These are phyloP conservation scores for Chymomyza procnemis DNA, from an alignment of 2,888 invertebrate genomes.

Conservation along the genomic window DNA sequence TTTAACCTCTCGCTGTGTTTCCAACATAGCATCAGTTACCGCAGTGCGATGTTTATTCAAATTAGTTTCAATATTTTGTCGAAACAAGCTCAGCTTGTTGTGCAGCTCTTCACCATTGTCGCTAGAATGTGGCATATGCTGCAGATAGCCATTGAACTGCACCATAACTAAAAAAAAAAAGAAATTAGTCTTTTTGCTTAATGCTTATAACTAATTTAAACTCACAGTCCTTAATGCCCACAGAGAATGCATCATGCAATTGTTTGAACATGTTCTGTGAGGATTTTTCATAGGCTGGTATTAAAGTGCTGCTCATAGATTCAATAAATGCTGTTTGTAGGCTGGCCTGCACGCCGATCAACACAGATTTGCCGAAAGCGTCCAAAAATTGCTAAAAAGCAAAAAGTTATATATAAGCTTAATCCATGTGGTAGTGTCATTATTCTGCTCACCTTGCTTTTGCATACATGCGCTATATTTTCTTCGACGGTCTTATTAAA, in stretches of 20 bases:
- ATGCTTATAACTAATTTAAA: neutral
- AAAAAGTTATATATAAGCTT: neutral
- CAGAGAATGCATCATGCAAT: conserved; percentile 91
- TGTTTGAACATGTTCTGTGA: conserved; percentile 93
- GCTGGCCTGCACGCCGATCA: conserved; percentile 85
- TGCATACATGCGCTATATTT: conserved; percentile 88
- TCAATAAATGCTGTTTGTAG: conserved; percentile 89
- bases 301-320: conserved; percentile 85
- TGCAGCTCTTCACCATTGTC: conserved; percentile 73
- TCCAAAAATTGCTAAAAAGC: conserved; percentile 85
- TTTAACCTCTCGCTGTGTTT: conserved; percentile 77
- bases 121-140: conserved; percentile 77
- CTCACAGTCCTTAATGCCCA: conserved; percentile 93
- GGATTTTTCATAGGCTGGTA: conserved; percentile 92
- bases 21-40: conserved; percentile 74
- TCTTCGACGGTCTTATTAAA: conserved; percentile 88
- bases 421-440: neutral
- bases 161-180: conserved; percentile 78
- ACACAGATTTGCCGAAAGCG: conserved; percentile 84
- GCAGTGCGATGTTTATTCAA: conserved; percentile 72
- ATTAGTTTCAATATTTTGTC: conserved; percentile 73
- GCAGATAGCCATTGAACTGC: conserved; percentile 79
- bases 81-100: conserved; percentile 71
- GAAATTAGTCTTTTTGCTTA: neutral
- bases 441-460: conserved; percentile 83